These are phyloP conservation scores for Monoplex corrugatus DNA, from an alignment of 2,888 invertebrate genomes.

Conservation along the genomic window DNA sequence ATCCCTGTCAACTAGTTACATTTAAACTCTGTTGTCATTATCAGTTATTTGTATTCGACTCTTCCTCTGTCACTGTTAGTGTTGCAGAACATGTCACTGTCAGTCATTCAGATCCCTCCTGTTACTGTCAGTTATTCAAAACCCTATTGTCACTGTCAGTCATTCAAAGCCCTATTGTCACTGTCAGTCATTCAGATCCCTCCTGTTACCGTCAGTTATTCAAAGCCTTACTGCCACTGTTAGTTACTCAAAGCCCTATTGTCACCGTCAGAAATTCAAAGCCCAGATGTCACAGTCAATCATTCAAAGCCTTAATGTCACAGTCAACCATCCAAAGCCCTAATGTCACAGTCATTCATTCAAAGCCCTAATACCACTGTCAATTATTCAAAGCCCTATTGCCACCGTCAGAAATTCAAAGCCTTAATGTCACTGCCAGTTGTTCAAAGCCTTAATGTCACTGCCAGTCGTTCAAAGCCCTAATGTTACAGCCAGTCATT, in stretches of 20 bases:
- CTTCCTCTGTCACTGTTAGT: not conserved
- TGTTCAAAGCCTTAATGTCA: constrained; percentile 59
- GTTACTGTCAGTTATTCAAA: constrained; percentile 46
- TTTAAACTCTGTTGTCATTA: too few species aligned
- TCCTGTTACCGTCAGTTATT: constrained; percentile 51
- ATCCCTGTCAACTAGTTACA: too few species aligned
- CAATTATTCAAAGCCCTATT: constrained; percentile 21
- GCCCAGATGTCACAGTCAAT: constrained; percentile 48
- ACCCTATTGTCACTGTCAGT: constrained; percentile 27
- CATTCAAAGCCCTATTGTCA: too few species aligned
- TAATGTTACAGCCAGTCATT: constrained; percentile 48
- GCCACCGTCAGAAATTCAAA: too few species aligned
- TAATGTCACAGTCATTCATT: too few species aligned
- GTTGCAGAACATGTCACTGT: constrained; percentile 16
- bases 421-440: too few species aligned
- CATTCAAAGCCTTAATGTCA: constrained; percentile 18
- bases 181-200: too few species aligned
- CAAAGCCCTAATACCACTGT: constrained; percentile 53
- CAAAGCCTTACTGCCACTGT: too few species aligned
- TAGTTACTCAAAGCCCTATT: too few species aligned
- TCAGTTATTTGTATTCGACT: too few species aligned
- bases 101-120: constrained; percentile 29
- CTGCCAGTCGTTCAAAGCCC: constrained; percentile 50
- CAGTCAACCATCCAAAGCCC: not conserved
- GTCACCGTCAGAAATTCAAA: not conserved